Percentiles rank a stretch among this genome's conserved stretches.
These are phyloP conservation scores for Cyrtonyx montezumae DNA, from an alignment of 2,113 vertebrate genomes.

Conservation along the genomic window DNA sequence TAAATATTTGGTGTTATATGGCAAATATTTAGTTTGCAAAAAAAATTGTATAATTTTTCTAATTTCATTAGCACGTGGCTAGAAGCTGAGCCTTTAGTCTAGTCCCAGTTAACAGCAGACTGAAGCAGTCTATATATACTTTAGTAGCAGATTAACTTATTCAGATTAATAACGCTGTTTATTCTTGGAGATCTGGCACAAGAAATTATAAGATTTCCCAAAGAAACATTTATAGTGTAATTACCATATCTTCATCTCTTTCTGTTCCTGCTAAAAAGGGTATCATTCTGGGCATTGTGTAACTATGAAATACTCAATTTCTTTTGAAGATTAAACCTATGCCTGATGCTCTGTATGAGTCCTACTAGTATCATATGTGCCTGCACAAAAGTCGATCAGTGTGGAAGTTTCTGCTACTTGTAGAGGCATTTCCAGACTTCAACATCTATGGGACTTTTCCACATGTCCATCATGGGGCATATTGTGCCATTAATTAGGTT, in stretches of 20 bases:
- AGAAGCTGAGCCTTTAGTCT: slow-evolving; percentile 60
- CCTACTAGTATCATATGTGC: not conserved
- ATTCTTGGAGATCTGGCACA: slow-evolving; percentile 58
- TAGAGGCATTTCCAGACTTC: not conserved
- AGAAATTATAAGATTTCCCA: slow-evolving; percentile 31
- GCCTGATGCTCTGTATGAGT: not conserved
- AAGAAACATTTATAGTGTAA: not conserved
- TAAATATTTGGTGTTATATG: slow-evolving; percentile 63
- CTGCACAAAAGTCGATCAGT: not conserved
- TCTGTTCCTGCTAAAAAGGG: slow-evolving; percentile 12
- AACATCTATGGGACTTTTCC: not conserved
- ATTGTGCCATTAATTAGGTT: not conserved
- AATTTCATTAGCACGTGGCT: slow-evolving; percentile 61
- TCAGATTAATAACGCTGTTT: slow-evolving; percentile 65
- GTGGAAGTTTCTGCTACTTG: not conserved
- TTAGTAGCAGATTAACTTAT: slow-evolving; percentile 71
- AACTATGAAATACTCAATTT: not conserved
- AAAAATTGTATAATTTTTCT: slow-evolving; percentile 61
- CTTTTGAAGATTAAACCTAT: not conserved
- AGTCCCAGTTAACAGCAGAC: slow-evolving; percentile 51
- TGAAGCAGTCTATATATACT: slow-evolving; percentile 56
- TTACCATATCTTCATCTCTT: not conserved
- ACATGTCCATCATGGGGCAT: not conserved
- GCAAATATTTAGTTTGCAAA: slow-evolving; percentile 74
- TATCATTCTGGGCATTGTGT: slow-evolving; percentile 34